Conservation (phyloP, 2,113 vertebrate genomes). For the Falcunculus frontatus region DNA sequence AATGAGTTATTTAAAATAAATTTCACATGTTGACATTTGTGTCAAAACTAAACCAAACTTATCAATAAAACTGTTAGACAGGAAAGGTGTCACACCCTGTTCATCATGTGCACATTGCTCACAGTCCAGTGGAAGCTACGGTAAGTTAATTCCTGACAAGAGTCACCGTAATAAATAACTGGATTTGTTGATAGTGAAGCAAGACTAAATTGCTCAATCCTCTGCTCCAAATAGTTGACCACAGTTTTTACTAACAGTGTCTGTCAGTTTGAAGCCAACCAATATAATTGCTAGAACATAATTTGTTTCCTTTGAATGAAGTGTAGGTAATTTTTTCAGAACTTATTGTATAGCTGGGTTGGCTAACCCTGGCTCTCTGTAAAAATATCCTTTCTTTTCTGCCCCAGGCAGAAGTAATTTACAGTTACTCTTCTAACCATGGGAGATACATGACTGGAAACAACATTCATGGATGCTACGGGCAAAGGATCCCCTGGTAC, state of each 20-base stretch:
- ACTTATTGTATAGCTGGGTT: not conserved
- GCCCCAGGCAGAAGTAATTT: not conserved
- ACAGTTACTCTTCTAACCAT: not conserved
- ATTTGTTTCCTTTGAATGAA: not conserved
- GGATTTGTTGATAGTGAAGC: constrained; percentile 11
- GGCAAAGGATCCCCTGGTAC: not conserved
- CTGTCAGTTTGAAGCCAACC: not conserved
- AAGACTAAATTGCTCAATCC: constrained; percentile 7
- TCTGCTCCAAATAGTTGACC: not conserved
- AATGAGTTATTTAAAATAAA: not conserved
- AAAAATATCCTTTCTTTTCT: not conserved
- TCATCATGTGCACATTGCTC: not conserved
- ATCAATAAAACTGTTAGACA: not conserved
- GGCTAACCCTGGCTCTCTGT: not conserved
- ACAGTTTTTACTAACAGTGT: not conserved
- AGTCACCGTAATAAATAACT: not conserved
- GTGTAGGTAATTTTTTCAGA: not conserved
- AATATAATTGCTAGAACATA: not conserved
- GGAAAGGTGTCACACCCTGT: not conserved
- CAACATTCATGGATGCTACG: not conserved
- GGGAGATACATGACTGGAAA: not conserved
- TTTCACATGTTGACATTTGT: not conserved
- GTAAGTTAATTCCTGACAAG: not conserved
- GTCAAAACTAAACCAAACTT: not conserved
- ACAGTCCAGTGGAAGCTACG: not conserved